Base-by-base conservation (phyloP, 1,140 invertebrate species). In the Drosophila lacteicornis region DNA sequence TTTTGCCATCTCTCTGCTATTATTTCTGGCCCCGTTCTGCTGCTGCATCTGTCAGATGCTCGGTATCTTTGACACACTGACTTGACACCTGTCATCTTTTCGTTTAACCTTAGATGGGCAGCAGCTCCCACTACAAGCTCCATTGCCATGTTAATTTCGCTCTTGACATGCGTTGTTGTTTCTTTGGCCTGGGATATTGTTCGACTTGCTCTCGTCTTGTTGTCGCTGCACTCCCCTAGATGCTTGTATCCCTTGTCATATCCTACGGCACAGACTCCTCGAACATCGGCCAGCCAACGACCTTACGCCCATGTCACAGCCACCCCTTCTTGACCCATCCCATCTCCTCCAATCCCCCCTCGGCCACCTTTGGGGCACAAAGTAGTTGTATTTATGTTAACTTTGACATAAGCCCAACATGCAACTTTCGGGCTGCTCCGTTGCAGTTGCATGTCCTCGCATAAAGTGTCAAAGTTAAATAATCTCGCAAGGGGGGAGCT, bases 31-130 rank as follows among this genome's bases (percentile, higher is more conserved):
- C 51, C 43, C 19, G 40, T 30, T 53, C 49, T 4, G 51, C 17
- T 38, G 33, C 33, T 55, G 17, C 40, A 58, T 74, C 61, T 71
- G 53, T 42, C 56, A 71, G 56, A 70, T 68, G 70, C 62, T 68
- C 13, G 51, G 63, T 63, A 38, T 79, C 75, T 77, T 17, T 78
- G 76, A 79, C 75, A 78, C 68, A 68, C 68, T 76, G 63, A 90
- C 75, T 80, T 88, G 85, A 85, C 85, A 90, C 81, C 86, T 90
- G 81, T 88, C 85, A 88, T 88, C 85, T 88, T 85, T 88, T 84
- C 81, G 85, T 90, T 84, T 75, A 79, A 88, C 74, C 80, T 74
- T 50, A 22, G 53, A 43, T 60, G 55, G 53, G 13, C 45, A 30
- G 43, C 43, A 33, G 55, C 62, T 25, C 66, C 43, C 36, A 42